These are phyloP conservation scores for Charaxes varanes DNA, from an alignment of 1,140 invertebrate species.

Conservation along the genomic window DNA sequence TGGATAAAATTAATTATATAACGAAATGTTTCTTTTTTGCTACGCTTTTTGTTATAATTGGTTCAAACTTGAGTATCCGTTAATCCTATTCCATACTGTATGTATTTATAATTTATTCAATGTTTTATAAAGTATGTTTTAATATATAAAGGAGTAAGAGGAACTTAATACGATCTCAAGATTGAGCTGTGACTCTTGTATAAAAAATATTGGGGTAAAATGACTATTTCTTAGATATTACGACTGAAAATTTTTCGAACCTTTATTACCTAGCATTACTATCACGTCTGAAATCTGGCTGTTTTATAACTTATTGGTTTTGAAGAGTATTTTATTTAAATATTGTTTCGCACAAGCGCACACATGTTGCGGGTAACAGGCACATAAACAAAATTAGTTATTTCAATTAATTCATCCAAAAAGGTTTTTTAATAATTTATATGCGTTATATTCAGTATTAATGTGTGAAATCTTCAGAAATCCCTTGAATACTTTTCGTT, in stretches of 20 bases:
- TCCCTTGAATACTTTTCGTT: too few relatives aligned
- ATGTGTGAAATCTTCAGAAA: too few relatives aligned
- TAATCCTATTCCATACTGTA: too few relatives aligned
- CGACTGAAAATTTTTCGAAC: slow-evolving; percentile 64
- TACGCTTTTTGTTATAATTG: too few relatives aligned
- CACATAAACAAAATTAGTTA: slow-evolving; percentile 11
- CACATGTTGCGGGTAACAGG: neutral
- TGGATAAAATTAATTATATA: too few relatives aligned
- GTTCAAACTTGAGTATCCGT: too few relatives aligned
- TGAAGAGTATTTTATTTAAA: slow-evolving; percentile 32
- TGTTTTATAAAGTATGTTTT: too few relatives aligned
- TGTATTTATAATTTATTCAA: too few relatives aligned
- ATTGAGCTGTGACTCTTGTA: slow-evolving; percentile 20
- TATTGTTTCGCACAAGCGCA: slow-evolving; percentile 22
- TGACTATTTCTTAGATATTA: slow-evolving; percentile 30
- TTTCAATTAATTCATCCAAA: neutral
- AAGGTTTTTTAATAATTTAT: too few relatives aligned
- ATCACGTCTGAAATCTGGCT: slow-evolving; percentile 52
- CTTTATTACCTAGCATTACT: slow-evolving; percentile 52
- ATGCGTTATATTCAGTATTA: too few relatives aligned
- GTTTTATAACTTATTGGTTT: slow-evolving; percentile 61
- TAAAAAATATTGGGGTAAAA: slow-evolving; percentile 19
- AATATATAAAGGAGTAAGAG: slow-evolving; percentile 15
- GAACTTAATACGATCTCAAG: slow-evolving; percentile 9
- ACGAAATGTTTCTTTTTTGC: too few relatives aligned